Evolutionary conservation across 53 echinoderm and acorn worm genomes (phyloP), one percentile per base, ranked within the genome.

Genomic region (Crossaster papposus): DNA sequence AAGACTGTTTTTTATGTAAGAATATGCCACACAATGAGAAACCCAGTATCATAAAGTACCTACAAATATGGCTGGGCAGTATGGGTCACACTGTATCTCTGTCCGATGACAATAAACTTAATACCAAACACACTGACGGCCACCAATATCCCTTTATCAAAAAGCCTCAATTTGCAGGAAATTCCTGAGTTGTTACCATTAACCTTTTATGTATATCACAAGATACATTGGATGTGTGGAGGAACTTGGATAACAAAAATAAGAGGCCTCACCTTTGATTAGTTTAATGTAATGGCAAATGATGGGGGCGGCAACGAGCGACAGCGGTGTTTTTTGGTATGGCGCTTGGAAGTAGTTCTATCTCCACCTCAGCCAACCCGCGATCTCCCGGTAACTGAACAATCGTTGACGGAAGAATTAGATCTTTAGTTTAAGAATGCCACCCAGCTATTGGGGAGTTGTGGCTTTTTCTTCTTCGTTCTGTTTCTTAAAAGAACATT

Each of bases 301-400:
- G 44, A 9, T 44, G 6, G 5, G 44, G 44, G 44, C 28, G 24
- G 28, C 0, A 23, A 26, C 4, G 24, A 10, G 4, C 20, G 68
- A 68, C 4, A 3, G 65, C 2, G n/a, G n/a, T n/a, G n/a, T 65
- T 10, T 28, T 28, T n/a, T 68, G 68, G n/a, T 28, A 11, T 10
- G 22, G 28, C 24, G 28, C n/a, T 68, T 23, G 10, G 68, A 10
- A 28, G 28, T 5, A 3, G 51, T 30, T 84, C 31, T 14, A n/a
- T 71, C 51, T 72, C 84, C 51, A 24, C 30, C 10, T 82, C 30
- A 72, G 53, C 36, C 36, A 54, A 72, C 18, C 72, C 51, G 10
- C n/a, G 53, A 71, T 78, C 78, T 44, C 24, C 34, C 33, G 83
- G 70, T 65, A 84, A 53, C 72, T 84, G 72, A 84, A 84, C 72